Conservation (phyloP, 2,888 invertebrate genomes). For the Luffia ferchaultella region DNA sequence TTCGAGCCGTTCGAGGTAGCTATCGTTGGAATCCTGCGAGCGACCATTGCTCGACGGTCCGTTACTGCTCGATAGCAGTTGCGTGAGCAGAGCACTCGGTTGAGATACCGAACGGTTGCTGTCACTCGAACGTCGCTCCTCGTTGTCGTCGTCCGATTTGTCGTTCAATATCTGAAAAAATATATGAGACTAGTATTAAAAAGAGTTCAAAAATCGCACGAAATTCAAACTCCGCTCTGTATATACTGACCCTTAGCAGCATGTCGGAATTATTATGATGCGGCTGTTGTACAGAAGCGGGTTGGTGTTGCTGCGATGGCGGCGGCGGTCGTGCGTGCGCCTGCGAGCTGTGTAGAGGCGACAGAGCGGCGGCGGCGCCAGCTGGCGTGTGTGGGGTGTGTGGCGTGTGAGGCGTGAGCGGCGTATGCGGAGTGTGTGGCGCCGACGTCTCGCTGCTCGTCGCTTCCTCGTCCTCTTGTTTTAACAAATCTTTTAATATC, state of each 20-base stretch:
- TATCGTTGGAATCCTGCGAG: constrained; percentile 33
- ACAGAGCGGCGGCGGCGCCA: constrained; percentile 30
- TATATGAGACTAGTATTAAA: too few relatives aligned
- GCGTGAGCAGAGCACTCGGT: constrained; percentile 64
- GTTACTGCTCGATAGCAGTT: constrained; percentile 45
- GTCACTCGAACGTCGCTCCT: constrained; percentile 58
- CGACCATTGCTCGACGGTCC: constrained; percentile 42
- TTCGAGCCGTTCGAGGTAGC: constrained; percentile 40
- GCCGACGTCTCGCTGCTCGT: constrained; percentile 48
- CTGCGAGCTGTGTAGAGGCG: constrained; percentile 11
- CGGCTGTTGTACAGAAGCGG: constrained; percentile 12
- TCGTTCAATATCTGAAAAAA: constrained; percentile 77
- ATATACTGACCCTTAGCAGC: constrained; percentile 51
- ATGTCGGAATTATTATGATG: constrained; percentile 37
- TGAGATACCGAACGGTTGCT: constrained; percentile 32
- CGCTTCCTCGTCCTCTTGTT: constrained; percentile 54
- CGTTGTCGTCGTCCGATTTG: constrained; percentile 81
- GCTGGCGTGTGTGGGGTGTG: constrained; percentile 24
- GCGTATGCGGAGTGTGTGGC: constrained; percentile 50
- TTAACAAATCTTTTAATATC: constrained; percentile 47
- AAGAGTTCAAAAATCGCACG: too few relatives aligned
- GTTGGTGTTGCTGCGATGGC: constrained; percentile 22
- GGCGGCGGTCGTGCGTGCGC: constrained; percentile 29
- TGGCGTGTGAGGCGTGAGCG: constrained; percentile 30
- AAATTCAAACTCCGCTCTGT: too few relatives aligned